Base-by-base conservation (phyloP, 2,113 vertebrate species). In the Irena cyanogastra region DNA sequence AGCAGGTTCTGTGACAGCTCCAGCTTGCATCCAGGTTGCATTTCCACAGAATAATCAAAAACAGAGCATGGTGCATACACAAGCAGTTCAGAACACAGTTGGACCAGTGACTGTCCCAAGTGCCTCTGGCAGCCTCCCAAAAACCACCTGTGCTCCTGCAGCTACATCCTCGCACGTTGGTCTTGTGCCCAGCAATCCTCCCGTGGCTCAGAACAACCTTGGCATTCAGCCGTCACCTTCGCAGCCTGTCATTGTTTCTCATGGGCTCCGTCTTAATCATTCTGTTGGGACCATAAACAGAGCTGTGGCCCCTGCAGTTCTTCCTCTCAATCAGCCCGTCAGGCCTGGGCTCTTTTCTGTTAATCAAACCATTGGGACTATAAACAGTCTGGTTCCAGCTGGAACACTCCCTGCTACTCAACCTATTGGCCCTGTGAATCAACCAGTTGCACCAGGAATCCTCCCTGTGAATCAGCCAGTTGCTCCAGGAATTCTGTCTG, bases 151-250 rank as follows among this genome's bases (percentile, higher is more conserved):
- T 31, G 82, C 97, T 12, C 70, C 97, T 0, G 72, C 94, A 3
- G 54, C 92, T 37, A 28, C 91, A 15, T 89, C 93, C 9, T 86
- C 80, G 3, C 98, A 97, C 0, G 98, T 98, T 52, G 42, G 98
- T 45, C 87, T 99, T 15, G 93, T 99, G 28, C 97, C 98, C 16
- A 94, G 97, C 27, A 96, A 97, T 57, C 59, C 98, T 87, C 96
- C 98, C 3, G 69, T 98, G 76, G 98, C 94, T 72, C 98, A 97
- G 93, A 97, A 61, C 30, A 96, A 28, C 14, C 41, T 98, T 13
- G 54, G 95, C 39, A 93, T 98, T 63, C 98, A 97, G 16, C 89
- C 96, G 0, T 60, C 98, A 0, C 95, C 97, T 11, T 84, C 98
- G 1, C 98, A 98, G 70, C 96, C 97, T 9, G 79, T 98, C 60